Evolutionary conservation across 2,888 invertebrate species (phyloP).

Genomic region (Limnephilus rhombicus): DNA sequence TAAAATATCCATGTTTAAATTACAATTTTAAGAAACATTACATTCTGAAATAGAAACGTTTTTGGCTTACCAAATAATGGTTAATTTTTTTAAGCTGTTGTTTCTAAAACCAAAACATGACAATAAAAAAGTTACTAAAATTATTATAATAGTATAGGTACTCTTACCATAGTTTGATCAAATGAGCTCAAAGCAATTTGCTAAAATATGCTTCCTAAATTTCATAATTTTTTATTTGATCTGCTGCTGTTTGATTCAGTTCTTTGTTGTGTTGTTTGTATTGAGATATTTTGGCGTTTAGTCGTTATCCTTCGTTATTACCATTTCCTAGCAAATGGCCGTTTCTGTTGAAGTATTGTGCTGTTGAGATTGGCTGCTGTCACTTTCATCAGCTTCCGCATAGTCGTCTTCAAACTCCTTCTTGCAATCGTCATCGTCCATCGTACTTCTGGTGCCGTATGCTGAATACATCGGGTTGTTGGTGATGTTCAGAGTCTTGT

Average conservation of each 20-base stretch:
- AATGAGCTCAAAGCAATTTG: neutral
- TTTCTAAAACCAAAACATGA: neutral
- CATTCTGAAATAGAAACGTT: no score
- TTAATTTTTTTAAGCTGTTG: no score
- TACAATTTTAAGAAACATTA: neutral
- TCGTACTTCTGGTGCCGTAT: neutral
- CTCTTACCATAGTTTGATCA: neutral
- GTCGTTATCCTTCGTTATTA: neutral
- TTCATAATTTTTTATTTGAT: no score
- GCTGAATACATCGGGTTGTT: slow-evolving; percentile 59
- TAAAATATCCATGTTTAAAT: neutral
- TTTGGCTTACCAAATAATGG: no score
- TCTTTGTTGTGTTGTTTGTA: neutral
- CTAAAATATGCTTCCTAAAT: neutral
- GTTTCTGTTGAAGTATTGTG: slow-evolving; percentile 8
- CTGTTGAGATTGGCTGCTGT: neutral
- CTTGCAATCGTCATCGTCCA: neutral
- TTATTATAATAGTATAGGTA: neutral
- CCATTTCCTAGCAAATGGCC: slow-evolving; percentile 6
- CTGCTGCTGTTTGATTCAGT: neutral
- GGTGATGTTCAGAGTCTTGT: slow-evolving; percentile 38
- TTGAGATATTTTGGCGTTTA: neutral
- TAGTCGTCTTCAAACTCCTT: slow-evolving; percentile 13
- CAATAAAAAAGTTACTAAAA: neutral
- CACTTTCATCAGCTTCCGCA: neutral